phyloP scores from a whole-genome alignment of 35 echinoderm and acorn worm species.

The Apostichopus parvimensis region DNA sequence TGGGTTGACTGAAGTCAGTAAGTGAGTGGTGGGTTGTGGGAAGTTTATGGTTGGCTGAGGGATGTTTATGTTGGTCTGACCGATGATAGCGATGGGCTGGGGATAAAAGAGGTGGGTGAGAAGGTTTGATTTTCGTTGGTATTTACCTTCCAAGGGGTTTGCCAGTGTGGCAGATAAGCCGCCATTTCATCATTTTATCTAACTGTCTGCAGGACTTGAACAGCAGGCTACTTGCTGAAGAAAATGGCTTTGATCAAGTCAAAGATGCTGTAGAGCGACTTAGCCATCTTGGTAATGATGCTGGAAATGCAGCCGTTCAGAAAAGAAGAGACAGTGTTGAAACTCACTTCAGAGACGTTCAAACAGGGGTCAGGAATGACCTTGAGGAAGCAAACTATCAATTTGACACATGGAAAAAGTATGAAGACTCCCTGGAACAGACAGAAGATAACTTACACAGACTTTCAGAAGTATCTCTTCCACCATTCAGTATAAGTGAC shows the following conservation, averaged over 20 bases:
- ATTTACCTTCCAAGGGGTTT: no score
- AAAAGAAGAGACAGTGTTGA: conserved; percentile 47
- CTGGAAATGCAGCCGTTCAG: conserved; percentile 62
- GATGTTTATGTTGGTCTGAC: no score
- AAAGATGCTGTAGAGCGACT: conserved; percentile 55
- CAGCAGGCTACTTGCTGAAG: conserved; percentile 41
- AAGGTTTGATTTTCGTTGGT: no score
- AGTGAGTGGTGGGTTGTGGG: no score
- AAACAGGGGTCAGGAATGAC: conserved; percentile 39
- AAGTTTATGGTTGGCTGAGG: no score
- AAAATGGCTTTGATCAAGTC: conserved; percentile 52
- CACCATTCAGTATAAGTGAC: not conserved
- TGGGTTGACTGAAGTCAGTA: no score
- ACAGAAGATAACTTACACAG: conserved; percentile 45
- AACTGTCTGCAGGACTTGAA: conserved; percentile 60
- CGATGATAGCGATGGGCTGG: no score
- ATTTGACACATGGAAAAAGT: conserved; percentile 54
- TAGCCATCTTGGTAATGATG: conserved; percentile 43
- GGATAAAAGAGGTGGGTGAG: no score
- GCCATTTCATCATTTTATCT: not conserved
- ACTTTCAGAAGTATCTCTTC: not conserved
- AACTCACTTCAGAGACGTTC: conserved; percentile 22
- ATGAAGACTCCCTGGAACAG: conserved; percentile 57
- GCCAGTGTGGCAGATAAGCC: no score
- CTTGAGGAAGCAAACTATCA: conserved; percentile 10